These are phyloP conservation scores for Aegithalos caudatus DNA, from an alignment of 2,113 vertebrate species.

Conservation along the genomic window DNA sequence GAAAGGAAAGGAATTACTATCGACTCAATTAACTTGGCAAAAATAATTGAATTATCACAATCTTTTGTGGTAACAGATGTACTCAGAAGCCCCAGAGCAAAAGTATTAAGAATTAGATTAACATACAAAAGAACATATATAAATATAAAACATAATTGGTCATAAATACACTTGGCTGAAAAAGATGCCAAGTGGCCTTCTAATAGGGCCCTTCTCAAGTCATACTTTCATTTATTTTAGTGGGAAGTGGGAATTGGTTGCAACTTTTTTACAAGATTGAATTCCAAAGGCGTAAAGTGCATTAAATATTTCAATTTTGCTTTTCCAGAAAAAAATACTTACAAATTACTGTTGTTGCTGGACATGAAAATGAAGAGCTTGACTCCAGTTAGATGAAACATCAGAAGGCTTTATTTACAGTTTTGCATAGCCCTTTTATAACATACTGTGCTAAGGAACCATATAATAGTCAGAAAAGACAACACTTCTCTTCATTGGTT, in stretches of 20 bases:
- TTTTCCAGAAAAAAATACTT: background rate
- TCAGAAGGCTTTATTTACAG: too few species aligned
- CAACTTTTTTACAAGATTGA: background rate
- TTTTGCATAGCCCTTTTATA: too few species aligned
- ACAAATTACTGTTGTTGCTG: too few species aligned
- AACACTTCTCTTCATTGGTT: too few species aligned
- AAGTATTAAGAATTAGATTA: background rate
- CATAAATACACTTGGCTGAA: background rate
- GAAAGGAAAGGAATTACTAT: background rate
- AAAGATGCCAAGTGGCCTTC: background rate
- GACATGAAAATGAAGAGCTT: too few species aligned
- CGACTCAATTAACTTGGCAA: background rate
- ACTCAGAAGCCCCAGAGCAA: background rate
- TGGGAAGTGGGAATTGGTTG: background rate
- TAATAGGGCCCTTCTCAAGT: background rate
- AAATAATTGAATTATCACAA: slow-evolving; percentile 5
- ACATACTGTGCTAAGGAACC: too few species aligned
- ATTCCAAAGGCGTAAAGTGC: background rate
- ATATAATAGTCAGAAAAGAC: too few species aligned
- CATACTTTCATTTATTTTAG: background rate
- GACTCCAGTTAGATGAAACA: too few species aligned
- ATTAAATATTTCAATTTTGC: background rate
- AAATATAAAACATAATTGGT: background rate
- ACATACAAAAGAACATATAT: background rate
- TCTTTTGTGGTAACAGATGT: background rate